Conservation (phyloP, 2,888 invertebrate genomes). For the Sarcophaga caerulescens region DNA sequence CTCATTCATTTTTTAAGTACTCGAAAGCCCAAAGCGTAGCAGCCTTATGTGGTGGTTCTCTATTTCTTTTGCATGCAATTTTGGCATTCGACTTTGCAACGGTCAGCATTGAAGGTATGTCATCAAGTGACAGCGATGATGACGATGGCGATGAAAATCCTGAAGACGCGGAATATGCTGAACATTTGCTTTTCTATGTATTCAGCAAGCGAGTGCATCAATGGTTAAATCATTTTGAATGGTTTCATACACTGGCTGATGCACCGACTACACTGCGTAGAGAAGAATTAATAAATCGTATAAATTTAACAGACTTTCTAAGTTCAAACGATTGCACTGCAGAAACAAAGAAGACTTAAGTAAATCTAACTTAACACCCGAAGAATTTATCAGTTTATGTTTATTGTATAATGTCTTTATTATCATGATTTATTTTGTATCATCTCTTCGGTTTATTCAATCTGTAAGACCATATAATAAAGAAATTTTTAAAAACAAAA, state of each 20-base stretch:
- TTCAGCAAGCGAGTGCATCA: conserved; percentile 67
- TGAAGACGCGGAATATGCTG: conserved; percentile 19
- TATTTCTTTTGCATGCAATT: conserved; percentile 73
- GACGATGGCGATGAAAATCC: not conserved
- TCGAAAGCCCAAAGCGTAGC: conserved; percentile 74
- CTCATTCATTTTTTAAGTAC: conserved; percentile 73
- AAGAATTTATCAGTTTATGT: too few relatives aligned
- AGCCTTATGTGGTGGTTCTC: conserved; percentile 70
- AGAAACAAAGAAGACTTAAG: too few relatives aligned
- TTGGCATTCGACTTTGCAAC: conserved; percentile 72
- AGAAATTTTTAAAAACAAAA: too few relatives aligned
- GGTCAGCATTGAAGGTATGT: not conserved
- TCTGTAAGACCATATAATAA: too few relatives aligned
- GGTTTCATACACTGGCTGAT: conserved; percentile 65
- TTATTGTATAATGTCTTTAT: too few relatives aligned
- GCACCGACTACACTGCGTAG: not conserved
- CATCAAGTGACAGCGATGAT: conserved; percentile 6
- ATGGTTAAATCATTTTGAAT: conserved; percentile 63
- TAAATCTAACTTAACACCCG: too few relatives aligned
- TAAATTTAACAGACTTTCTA: not conserved
- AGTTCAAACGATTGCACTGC: not conserved
- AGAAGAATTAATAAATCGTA: not conserved
- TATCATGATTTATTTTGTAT: too few relatives aligned
- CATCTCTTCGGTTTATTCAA: too few relatives aligned
- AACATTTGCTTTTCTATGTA: conserved; percentile 68